These are phyloP conservation scores for Lepus europaeus DNA, from an alignment of 2,113 vertebrate species.

Conservation along the genomic window DNA sequence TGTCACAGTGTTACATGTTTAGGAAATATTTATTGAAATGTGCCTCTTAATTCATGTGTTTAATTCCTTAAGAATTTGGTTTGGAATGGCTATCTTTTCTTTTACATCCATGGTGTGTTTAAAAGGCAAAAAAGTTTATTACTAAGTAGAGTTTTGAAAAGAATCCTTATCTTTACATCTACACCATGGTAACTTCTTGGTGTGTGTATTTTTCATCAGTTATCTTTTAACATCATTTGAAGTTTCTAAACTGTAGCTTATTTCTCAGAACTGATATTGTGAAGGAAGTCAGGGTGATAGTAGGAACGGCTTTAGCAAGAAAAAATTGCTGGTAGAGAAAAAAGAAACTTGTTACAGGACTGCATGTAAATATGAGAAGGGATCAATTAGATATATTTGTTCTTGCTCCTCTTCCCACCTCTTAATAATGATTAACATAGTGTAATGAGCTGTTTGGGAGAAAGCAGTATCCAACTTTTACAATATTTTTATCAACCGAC, in stretches of 20 bases:
- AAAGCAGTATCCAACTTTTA: not conserved
- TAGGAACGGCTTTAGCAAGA: conserved; percentile 63
- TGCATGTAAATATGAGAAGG: conserved; percentile 9
- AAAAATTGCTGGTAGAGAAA: conserved; percentile 1
- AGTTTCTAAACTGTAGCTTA: conserved; percentile 73
- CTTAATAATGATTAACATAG: not conserved
- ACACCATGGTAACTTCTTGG: not conserved
- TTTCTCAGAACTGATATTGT: conserved; percentile 79
- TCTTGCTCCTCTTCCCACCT: not conserved
- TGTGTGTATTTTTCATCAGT: conserved; percentile 46
- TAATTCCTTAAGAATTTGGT: conserved; percentile 44
- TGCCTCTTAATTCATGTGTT: conserved; percentile 41
- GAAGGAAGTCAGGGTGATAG: conserved; percentile 57
- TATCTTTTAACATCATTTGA: conserved; percentile 64
- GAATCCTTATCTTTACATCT: conserved; percentile 61
- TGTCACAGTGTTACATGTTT: conserved; percentile 74
- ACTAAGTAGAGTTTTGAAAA: conserved; percentile 33
- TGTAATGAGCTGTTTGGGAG: not conserved
- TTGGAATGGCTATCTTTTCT: conserved; percentile 53
- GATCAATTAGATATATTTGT: conserved; percentile 34
- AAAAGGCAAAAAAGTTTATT: conserved; percentile 41
- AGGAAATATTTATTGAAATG: conserved; percentile 62
- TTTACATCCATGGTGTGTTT: conserved; percentile 41
- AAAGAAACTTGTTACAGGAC: not conserved
- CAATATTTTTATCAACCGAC: not conserved